Evolutionary conservation across 2,888 invertebrate genomes (phyloP).

Genomic region (Drosophila limbata): DNA sequence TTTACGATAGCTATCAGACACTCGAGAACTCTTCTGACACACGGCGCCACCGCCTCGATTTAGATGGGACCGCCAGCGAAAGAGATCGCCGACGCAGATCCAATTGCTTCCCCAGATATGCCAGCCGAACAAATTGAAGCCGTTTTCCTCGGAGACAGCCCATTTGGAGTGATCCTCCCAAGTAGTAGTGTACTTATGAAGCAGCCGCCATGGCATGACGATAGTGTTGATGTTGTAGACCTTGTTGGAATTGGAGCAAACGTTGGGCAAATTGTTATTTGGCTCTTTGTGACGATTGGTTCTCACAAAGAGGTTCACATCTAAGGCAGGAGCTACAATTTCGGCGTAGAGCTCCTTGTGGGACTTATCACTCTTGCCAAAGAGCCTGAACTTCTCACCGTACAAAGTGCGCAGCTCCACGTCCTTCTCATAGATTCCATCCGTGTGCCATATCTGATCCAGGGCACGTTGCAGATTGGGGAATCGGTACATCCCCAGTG

Average conservation of each 20-base stretch:
- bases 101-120: constrained; percentile 86
- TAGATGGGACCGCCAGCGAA: constrained; percentile 90
- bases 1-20: constrained; percentile 89
- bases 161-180: constrained; percentile 93
- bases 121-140: constrained; percentile 76
- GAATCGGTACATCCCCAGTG: constrained; percentile 83
- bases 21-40: constrained; percentile 88
- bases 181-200: constrained; percentile 87
- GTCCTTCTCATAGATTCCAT: constrained; percentile 86
- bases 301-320: constrained; percentile 91
- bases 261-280: constrained; percentile 88
- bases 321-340: constrained; percentile 90
- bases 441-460: constrained; percentile 69
- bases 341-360: constrained; percentile 93
- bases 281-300: constrained; percentile 90
- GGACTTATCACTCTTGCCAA: constrained; percentile 93
- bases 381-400: constrained; percentile 90
- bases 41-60: constrained; percentile 94
- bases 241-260: constrained; percentile 89
- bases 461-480: constrained; percentile 78
- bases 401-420: constrained; percentile 87
- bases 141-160: constrained; percentile 88
- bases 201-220: constrained; percentile 38
- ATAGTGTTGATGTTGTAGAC: constrained; percentile 82
- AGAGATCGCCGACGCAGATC: constrained; percentile 97